Evolutionary conservation across 2,113 vertebrate genomes (phyloP).

Genomic region (Fulmarus glacialis): DNA sequence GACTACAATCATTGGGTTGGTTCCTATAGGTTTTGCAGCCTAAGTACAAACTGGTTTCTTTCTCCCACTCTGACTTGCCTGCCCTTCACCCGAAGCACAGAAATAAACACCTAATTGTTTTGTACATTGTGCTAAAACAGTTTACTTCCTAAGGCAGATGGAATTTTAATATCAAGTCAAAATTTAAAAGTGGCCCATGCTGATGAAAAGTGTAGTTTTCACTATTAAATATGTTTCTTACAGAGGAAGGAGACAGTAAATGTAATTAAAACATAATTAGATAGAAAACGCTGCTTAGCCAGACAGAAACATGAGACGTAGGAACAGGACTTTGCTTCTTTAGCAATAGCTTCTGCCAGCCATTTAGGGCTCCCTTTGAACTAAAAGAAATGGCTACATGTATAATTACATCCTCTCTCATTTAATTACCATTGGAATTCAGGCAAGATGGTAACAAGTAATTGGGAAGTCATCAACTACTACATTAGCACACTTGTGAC

Average conservation of each 20-base stretch:
- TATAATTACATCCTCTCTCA: not conserved
- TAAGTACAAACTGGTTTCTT: not conserved
- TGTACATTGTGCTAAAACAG: not conserved
- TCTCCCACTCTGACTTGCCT: not conserved
- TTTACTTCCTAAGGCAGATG: not conserved
- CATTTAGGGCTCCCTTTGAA: not conserved
- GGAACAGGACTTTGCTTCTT: not conserved
- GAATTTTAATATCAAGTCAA: not conserved
- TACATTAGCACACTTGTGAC: not conserved
- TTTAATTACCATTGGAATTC: not conserved
- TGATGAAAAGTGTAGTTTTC: not conserved
- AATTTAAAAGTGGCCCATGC: not conserved
- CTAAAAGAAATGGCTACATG: not conserved
- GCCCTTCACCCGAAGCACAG: not conserved
- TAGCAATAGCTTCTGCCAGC: not conserved
- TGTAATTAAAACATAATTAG: not conserved
- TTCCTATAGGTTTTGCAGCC: not conserved
- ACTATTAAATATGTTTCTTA: not conserved
- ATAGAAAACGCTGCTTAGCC: not conserved
- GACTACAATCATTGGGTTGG: accelerated
- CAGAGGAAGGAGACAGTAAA: not conserved
- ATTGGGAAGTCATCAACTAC: not conserved
- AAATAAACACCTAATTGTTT: not conserved
- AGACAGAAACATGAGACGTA: not conserved
- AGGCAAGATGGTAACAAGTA: not conserved